Evolutionary conservation across 2,888 invertebrate genomes (phyloP).

Genomic region (Drosophila birchii): DNA sequence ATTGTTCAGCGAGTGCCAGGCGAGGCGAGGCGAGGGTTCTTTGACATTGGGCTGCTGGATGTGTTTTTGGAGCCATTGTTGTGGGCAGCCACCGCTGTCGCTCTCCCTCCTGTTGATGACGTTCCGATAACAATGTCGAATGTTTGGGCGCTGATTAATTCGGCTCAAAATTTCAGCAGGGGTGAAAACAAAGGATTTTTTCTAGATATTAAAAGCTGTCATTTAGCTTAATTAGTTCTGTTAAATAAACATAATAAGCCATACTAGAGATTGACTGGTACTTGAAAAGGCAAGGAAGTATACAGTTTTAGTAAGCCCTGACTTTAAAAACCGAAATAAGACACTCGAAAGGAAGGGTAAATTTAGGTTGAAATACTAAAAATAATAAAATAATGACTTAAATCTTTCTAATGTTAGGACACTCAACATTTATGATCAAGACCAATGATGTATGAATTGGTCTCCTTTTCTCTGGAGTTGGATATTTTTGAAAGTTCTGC

Average conservation of each 20-base stretch:
- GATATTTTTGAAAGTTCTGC: background rate
- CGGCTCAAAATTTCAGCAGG: slow-evolving; percentile 56
- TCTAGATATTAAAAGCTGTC: slow-evolving; percentile 43
- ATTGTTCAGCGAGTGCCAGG: slow-evolving; percentile 28
- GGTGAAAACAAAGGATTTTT: slow-evolving; percentile 66
- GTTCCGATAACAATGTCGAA: slow-evolving; percentile 76
- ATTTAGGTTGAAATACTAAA: background rate
- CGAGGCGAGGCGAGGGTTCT: slow-evolving; percentile 44
- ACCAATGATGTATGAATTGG: no score
- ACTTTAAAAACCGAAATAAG: background rate
- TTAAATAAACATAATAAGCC: slow-evolving; percentile 58
- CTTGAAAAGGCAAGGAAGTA: background rate
- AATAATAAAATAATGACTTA: no score
- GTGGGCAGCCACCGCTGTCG: slow-evolving; percentile 39
- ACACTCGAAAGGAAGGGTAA: background rate
- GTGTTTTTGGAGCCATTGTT: slow-evolving; percentile 68
- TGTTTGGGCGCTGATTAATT: slow-evolving; percentile 72
- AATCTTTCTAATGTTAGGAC: no score
- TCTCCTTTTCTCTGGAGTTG: background rate
- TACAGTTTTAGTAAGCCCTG: background rate
- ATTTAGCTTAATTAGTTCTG: slow-evolving; percentile 63
- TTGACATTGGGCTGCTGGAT: slow-evolving; percentile 44
- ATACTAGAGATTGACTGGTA: background rate
- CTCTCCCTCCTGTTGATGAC: slow-evolving; percentile 64
- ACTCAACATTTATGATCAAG: background rate